Base-by-base conservation (phyloP, 2,113 vertebrate species). In the Psephotus haematonotus region DNA sequence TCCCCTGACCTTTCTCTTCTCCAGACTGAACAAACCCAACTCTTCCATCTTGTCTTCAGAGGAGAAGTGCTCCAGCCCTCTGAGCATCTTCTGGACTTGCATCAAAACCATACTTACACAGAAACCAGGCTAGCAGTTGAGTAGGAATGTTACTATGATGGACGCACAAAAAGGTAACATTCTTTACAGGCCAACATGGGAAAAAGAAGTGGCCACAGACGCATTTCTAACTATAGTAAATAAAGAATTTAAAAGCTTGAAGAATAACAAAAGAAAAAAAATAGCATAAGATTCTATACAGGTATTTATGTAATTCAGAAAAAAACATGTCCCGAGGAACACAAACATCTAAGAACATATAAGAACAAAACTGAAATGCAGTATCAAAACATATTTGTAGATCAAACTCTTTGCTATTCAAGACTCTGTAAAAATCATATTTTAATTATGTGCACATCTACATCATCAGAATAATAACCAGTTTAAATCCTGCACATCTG, bases 401-500 rank as follows among this genome's bases (percentile, higher is more conserved):
- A 91, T 88, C 72, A 78, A 78, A 67, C 33, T 77, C 78, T 65
- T 70, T 75, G 28, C 72, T 71, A 78, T 64, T 68, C 18, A 65
- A 69, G 62, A 74, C 24, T 35, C 11, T 19, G 7, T 39, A 86
- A 83, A 94, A 86, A 84, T 28, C 16, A 37, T 15, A 82, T 81
- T 81, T 86, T 86, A 62, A 67, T 86, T 62, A 75, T 68, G 9
- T 50, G 19, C 47, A 8, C 71, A 86, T 18, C 24, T 82, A 57
- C n/a, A 84, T 59, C 47, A 68, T 35, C 63, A 47, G n/a, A 91
- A 89, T 69, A 89, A 85, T 8, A 68, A 84, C 17, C 37, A 60
- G 47, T 44, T 82, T 72, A 88, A 93, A 79, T 55, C 90, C 83
- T 94, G 60, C 50, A 81, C 69, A 82, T 90, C 86, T 94, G 47